Conservation (phyloP, 2,888 invertebrate species). For the Tanytarsus gracilentus region DNA sequence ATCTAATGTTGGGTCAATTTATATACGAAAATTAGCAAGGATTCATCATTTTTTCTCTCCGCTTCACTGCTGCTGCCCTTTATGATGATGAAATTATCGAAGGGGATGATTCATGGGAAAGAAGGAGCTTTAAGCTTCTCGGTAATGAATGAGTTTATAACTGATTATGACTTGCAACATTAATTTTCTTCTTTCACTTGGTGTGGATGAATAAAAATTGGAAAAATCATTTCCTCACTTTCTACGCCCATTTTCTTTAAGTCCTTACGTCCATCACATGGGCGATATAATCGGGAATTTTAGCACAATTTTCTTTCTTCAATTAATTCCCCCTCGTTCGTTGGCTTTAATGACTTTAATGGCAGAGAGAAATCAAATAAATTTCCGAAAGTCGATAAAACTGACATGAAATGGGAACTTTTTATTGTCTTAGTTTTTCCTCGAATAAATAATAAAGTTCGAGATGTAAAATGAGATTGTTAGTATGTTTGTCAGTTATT, state of each 20-base stretch:
- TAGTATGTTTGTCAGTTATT: no score
- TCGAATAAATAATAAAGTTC: slow-evolving; percentile 23
- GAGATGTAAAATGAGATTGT: slow-evolving; percentile 13
- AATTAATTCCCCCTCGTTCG: not conserved
- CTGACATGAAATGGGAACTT: not conserved
- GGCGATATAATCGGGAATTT: slow-evolving; percentile 6
- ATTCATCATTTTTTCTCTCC: not conserved
- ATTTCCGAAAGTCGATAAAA: slow-evolving; percentile 7
- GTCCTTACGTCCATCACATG: not conserved
- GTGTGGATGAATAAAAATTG: not conserved
- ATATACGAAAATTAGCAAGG: not conserved
- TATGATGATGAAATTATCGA: not conserved
- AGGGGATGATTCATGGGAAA: not conserved
- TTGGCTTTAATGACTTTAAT: not conserved
- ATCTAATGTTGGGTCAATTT: not conserved
- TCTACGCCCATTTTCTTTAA: not conserved
- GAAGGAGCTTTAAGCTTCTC: no score
- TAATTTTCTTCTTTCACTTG: not conserved
- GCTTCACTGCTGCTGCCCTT: not conserved
- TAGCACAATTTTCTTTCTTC: slow-evolving; percentile 1
- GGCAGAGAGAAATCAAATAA: not conserved
- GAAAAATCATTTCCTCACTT: slow-evolving; percentile 7
- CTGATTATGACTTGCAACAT: slow-evolving; percentile 28
- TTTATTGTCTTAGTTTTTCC: slow-evolving; percentile 26
- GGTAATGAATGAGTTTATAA: slow-evolving; percentile 6